These are phyloP conservation scores for Brachyrhaphis roseni DNA, from an alignment of 2,797 vertebrate species.

Conservation along the genomic window DNA sequence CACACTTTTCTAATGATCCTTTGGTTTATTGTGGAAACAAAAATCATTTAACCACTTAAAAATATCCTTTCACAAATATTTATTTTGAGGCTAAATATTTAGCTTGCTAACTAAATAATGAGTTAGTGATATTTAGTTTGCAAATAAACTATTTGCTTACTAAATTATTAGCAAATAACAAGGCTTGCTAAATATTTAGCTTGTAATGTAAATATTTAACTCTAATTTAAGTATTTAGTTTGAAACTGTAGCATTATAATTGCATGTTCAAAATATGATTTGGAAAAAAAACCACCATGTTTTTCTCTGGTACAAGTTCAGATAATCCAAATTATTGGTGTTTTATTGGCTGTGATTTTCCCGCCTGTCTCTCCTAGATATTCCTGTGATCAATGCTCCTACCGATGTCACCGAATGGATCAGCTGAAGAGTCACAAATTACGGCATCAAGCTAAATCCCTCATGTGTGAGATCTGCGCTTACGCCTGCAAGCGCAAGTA, in stretches of 20 bases:
- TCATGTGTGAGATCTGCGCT: constrained; percentile 96
- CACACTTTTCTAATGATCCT: neutral
- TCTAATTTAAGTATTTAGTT: neutral
- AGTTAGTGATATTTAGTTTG: too few relatives aligned
- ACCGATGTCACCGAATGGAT: constrained; percentile 94
- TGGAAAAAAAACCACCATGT: neutral
- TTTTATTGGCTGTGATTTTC: too few relatives aligned
- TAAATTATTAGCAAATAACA: too few relatives aligned
- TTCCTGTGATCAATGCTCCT: constrained; percentile 92
- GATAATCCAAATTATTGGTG: neutral
- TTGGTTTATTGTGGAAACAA: neutral
- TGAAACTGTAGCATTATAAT: neutral
- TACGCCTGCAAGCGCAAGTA: constrained; percentile 96
- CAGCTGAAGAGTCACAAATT: constrained; percentile 98
- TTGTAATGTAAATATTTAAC: too few relatives aligned
- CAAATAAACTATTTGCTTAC: too few relatives aligned
- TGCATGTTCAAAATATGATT: neutral
- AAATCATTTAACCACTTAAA: neutral
- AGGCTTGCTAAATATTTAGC: too few relatives aligned
- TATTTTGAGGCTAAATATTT: too few relatives aligned
- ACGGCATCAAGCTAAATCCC: constrained; percentile 92
- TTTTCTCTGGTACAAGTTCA: neutral
- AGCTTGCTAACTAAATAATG: too few relatives aligned
- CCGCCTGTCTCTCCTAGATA: constrained; percentile 80
- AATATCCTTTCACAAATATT: too few relatives aligned